Conservation (phyloP, 2,888 invertebrate species). For the Orthosia incerta region DNA sequence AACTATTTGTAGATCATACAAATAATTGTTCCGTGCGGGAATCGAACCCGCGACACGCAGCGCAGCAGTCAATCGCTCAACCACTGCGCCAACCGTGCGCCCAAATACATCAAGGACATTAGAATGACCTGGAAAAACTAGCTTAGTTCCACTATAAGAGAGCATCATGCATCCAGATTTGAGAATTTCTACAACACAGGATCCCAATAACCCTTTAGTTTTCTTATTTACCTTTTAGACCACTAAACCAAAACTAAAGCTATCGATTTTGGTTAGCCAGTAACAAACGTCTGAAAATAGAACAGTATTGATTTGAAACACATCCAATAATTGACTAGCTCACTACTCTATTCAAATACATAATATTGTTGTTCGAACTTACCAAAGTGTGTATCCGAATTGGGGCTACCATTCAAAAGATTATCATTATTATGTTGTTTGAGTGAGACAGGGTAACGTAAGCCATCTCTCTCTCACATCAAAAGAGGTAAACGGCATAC, state of each 20-base stretch:
- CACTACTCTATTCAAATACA: conserved; percentile 10
- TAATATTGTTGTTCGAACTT: no score
- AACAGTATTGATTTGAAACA: conserved; percentile 1
- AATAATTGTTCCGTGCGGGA: no score
- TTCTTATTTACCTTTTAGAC: background rate
- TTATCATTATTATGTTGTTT: conserved; percentile 1
- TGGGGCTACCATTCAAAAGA: background rate
- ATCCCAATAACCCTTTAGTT: background rate
- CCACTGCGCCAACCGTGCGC: no score
- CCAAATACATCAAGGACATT: no score
- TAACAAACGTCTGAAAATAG: background rate
- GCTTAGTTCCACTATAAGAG: no score
- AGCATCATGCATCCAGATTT: no score
- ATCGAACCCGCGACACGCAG: no score
- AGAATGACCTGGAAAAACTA: no score
- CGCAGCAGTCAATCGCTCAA: no score
- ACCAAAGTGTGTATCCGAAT: background rate
- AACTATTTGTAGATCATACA: no score
- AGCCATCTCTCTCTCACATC: conserved; percentile 1
- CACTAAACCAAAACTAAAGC: background rate
- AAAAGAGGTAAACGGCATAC: conserved; percentile 13
- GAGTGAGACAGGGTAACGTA: conserved; percentile 4
- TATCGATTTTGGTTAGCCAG: background rate
- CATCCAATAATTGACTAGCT: background rate
- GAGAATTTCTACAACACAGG: background rate